Percentiles rank a stretch among this genome's conserved stretches.
Conservation (phyloP, 2,797 vertebrate species). For the Psittacula derbiana region DNA sequence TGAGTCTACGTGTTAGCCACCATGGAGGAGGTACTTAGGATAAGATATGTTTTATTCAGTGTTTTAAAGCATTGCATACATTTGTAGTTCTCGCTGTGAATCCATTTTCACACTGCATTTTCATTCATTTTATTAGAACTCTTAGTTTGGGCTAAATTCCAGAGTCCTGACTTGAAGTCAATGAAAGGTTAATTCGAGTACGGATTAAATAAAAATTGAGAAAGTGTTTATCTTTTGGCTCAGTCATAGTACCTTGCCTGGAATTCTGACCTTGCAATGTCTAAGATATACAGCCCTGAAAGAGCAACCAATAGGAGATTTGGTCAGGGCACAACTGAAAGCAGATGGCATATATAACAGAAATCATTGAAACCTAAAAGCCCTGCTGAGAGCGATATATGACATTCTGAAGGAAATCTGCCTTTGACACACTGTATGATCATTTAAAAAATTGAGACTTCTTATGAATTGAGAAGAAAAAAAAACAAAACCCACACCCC, state of each 20-base stretch:
- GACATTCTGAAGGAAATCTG: conserved; percentile 38
- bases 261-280: conserved; percentile 58
- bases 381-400: conserved; percentile 9
- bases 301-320: conserved; percentile 39
- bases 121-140: not conserved
- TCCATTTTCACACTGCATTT: not conserved
- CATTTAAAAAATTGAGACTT: not conserved
- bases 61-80: not conserved
- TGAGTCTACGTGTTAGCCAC: not conserved
- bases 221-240: conserved; percentile 47
- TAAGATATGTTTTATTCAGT: not conserved
- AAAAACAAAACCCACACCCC: not conserved
- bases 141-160: not conserved
- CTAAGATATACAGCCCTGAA: conserved; percentile 39
- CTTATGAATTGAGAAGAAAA: not conserved
- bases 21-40: not conserved
- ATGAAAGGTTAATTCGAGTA: conserved; percentile 31
- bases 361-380: conserved; percentile 24
- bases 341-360: conserved; percentile 51
- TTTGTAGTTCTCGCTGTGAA: not conserved
- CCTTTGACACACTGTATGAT: conserved; percentile 10
- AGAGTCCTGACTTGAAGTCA: conserved; percentile 3
- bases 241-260: conserved; percentile 5
- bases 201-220: conserved; percentile 26
- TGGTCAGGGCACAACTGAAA: conserved; percentile 40